Evolutionary conservation across 2,113 vertebrate genomes (phyloP), one percentile per base, ranked within the genome.

Genomic region (Cephalopholis sonnerati): DNA sequence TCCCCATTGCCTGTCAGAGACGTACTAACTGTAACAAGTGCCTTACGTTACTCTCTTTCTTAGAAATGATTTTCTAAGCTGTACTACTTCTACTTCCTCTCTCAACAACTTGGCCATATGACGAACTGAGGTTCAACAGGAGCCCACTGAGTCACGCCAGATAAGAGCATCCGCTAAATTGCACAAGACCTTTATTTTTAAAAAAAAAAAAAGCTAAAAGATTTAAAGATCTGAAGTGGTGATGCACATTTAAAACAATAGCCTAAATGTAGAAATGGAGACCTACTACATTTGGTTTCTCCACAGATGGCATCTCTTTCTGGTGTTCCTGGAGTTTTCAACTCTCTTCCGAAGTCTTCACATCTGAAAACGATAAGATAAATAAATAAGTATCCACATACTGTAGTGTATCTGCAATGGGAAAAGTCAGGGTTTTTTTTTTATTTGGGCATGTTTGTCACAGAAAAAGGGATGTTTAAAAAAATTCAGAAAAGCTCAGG

Each of bases 331-430:
- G 8, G 22, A 50, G 0, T 72, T 79, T 39, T 36, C 20, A 77
- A 0, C 27, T 4, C 1, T 77, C 50, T 41, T 39, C 93, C 90
- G 0, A 82, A 5, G 29, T 78, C 82, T 1, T 85, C 87, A 83
- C 95, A 96, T n/a, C 95, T 96, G 77, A 32, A 77, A 87, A 27
- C 24, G 62, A 63, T 53, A 79, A 29, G 3, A 59, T 36, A 62
- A 79, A 36, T 3, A 79, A 68, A 46, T 20, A 20, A 41, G 27
- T 32, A 50, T n/a, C 39, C 2, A 54, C 3, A 51, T 20, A 25
- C 18, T 51, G 4, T 39, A 22, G 22, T 70, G 67, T 70, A n/a
- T 27, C n/a, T 16, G 25, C n/a, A 36, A 25, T 41, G 2, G n/a
- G 36, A 39, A 55, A 18, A 41, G 17, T 3, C n/a, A 7, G 51